Evolutionary conservation across 2,113 vertebrate genomes (phyloP), one percentile per base, ranked within the genome.

Genomic region (Hippocampus abdominalis): DNA sequence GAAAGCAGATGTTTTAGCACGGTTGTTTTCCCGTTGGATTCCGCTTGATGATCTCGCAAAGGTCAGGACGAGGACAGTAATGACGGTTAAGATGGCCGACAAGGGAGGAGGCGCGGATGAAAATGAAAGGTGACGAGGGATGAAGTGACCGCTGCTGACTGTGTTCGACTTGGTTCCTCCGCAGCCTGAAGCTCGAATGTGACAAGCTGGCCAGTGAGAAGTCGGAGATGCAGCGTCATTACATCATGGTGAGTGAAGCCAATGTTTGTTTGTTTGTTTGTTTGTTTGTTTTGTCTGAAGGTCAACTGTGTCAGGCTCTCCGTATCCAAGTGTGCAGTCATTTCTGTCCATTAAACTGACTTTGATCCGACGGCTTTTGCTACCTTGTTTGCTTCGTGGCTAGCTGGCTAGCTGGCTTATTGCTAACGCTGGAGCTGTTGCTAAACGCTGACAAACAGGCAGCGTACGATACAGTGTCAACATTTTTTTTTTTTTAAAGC

Each of bases 181-280:
- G 15, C 76, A 94, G 93, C 89, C 87, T 94, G 81, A 95, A 98
- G 94, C 95, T 98, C 79, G 96, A 98, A 81, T 98, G 95, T 86
- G 96, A 98, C 89, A 98, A 98, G 89, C 90, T 98, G 88, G 96
- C 96, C 40, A 98, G 95, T 74, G 96, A 98, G 90, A 98, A 98
- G 92, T 97, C 96, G 0, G 96, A 98, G 89, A 98, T 98, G 96
- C 96, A 98, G 90, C 94, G 96, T 82, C 96, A 97, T 91, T 98
- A 97, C 82, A 95, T 97, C 87, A 98, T 98, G 96, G 96, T 98
- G 85, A 96, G 95, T 85, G 18, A 69, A 49, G 44, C 42, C 66
- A 64, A n/a, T 36, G 1, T 11, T 23, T 57, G 13, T 71, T 1
- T 64, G 11, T 49, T 48, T 49, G 32, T 32, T 27, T 27, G 27